phyloP scores from a whole-genome alignment of 2,888 invertebrate species.

The Cheilosia vulpina region DNA sequence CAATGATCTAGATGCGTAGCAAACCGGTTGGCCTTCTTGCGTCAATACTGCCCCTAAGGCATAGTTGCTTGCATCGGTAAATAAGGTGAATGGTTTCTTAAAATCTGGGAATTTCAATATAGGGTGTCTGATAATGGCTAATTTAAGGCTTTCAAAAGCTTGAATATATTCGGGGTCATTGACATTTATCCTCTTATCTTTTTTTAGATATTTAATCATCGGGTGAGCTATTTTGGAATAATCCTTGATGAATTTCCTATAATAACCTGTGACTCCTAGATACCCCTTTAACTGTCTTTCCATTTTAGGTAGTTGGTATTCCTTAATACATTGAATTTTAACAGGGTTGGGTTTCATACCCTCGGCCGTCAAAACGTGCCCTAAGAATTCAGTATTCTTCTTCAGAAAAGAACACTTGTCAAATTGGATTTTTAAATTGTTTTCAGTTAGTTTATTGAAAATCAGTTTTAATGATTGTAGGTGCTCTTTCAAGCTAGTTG shows the following conservation, averaged over 20 bases:
- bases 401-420: too few species aligned
- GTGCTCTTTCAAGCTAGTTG: too few species aligned
- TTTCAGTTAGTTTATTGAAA: too few species aligned
- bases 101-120: constrained; percentile 56
- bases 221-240: too few species aligned
- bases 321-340: too few species aligned
- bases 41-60: constrained; percentile 71
- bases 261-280: too few species aligned
- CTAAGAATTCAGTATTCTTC: background rate
- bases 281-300: too few species aligned
- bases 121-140: constrained; percentile 23
- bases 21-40: constrained; percentile 32
- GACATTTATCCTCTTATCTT: constrained; percentile 34
- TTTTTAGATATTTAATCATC: too few species aligned
- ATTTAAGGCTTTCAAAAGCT: constrained; percentile 44
- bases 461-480: too few species aligned
- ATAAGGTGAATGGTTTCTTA: constrained; percentile 46
- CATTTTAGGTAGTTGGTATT: too few species aligned
- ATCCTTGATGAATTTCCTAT: too few species aligned
- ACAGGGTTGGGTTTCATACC: constrained; percentile 10
- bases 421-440: too few species aligned
- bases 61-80: constrained; percentile 70
- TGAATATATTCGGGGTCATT: constrained; percentile 40
- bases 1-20: constrained; percentile 64
- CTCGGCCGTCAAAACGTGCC: background rate